These are phyloP conservation scores for Polymixis lichenea DNA, from an alignment of 2,888 invertebrate species.

Conservation along the genomic window DNA sequence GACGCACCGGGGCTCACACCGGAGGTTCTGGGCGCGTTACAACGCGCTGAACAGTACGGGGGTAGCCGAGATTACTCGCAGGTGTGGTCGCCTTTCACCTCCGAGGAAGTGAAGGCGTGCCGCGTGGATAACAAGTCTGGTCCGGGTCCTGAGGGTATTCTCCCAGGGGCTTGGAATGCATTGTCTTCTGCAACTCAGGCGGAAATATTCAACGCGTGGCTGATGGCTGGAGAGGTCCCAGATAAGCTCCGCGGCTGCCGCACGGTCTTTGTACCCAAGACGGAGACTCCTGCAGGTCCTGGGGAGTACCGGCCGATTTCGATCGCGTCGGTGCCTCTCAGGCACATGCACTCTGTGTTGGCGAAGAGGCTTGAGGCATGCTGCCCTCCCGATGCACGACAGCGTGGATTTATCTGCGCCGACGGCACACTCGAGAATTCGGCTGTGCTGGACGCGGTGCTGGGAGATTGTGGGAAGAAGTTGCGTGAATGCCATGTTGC, in stretches of 20 bases:
- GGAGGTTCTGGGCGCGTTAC: conserved; percentile 12
- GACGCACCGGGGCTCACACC: conserved; percentile 38
- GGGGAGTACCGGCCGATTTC: conserved; percentile 63
- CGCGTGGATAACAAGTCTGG: conserved; percentile 23
- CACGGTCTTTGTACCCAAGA: conserved; percentile 43
- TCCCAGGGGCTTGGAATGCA: conserved; percentile 29
- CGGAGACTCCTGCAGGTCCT: conserved; percentile 51
- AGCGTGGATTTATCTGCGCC: conserved; percentile 67
- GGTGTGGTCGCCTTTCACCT: conserved; percentile 30
- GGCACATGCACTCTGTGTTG: conserved; percentile 59
- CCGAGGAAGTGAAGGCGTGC: conserved; percentile 30
- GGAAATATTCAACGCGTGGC: conserved; percentile 38
- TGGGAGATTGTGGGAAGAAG: too few relatives aligned
- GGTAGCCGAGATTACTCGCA: conserved; percentile 14
- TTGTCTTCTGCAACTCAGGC: conserved; percentile 32
- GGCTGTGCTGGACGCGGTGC: conserved; percentile 63
- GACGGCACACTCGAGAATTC: conserved; percentile 77
- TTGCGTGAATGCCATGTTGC: too few relatives aligned
- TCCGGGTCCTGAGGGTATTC: conserved; percentile 33
- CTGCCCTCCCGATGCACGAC: conserved; percentile 63
- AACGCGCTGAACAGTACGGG: conserved; percentile 18
- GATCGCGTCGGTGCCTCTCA: conserved; percentile 59
- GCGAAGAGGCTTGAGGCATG: conserved; percentile 7
- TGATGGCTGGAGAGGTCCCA: conserved; percentile 32
- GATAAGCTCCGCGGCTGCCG: conserved; percentile 23